Conservation (phyloP, 2,113 vertebrate genomes). For the Chunga burmeisteri region DNA sequence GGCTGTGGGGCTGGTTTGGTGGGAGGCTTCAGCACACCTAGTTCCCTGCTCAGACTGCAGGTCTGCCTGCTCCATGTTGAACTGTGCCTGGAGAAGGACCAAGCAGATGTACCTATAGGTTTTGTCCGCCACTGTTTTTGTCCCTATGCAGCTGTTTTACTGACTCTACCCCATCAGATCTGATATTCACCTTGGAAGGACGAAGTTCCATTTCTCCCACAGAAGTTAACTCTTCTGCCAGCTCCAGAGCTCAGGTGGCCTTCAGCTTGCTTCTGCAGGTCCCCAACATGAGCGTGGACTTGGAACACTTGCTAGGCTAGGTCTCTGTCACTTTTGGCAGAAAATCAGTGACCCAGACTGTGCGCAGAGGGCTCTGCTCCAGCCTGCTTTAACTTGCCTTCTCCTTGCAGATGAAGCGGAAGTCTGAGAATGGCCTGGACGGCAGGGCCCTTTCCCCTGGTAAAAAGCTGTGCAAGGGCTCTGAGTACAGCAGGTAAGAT, state of each 20-base stretch:
- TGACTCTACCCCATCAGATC: neutral
- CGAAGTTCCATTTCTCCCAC: neutral
- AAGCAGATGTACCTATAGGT: neutral
- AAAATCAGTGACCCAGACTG: no score
- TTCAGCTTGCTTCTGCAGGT: neutral
- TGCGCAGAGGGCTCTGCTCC: neutral
- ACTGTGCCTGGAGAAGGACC: neutral
- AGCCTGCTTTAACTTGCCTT: neutral
- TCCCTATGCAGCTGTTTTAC: neutral
- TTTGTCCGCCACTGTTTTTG: neutral
- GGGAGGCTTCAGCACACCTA: neutral
- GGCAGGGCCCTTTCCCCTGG: slow-evolving; percentile 54
- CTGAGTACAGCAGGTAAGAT: slow-evolving; percentile 35
- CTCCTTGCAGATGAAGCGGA: slow-evolving; percentile 68
- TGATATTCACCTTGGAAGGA: neutral
- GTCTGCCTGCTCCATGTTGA: neutral
- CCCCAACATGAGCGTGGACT: neutral
- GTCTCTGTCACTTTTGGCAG: neutral
- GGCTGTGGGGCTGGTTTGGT: neutral
- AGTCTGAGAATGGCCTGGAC: slow-evolving; percentile 40
- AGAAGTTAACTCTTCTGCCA: neutral
- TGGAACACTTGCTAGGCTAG: neutral
- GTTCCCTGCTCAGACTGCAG: neutral
- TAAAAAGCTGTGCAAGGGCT: slow-evolving; percentile 69
- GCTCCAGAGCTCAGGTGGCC: neutral